A percentile compares a stretch with the other conserved stretches of the same genome.
phyloP scores from a whole-genome alignment of 2,888 invertebrate species.

The Caenorhabditis becei region DNA sequence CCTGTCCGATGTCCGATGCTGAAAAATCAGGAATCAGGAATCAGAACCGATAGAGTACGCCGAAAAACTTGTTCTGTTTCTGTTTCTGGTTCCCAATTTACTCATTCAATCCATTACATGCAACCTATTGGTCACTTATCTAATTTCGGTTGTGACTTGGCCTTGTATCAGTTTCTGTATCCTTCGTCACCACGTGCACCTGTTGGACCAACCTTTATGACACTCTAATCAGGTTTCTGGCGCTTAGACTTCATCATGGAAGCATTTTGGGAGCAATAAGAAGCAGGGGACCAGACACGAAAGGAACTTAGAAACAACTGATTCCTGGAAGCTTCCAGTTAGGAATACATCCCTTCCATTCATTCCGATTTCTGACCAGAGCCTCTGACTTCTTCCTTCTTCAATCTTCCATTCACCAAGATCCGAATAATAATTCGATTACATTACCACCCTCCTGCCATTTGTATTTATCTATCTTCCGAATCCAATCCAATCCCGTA shows the following conservation, averaged over 20 bases:
- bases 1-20: neutral
- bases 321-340: no score
- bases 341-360: no score
- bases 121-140: conserved; percentile 16
- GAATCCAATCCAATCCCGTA: no score
- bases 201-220: conserved; percentile 12
- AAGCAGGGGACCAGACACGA: no score
- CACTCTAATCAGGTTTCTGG: neutral
- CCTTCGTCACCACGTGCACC: conserved; percentile 25
- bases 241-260: neutral
- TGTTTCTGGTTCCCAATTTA: conserved; percentile 9
- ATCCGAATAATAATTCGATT: conserved; percentile 4
- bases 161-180: conserved; percentile 16
- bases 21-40: neutral
- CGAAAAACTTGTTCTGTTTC: neutral
- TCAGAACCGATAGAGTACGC: neutral
- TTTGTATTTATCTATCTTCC: neutral
- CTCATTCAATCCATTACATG: no score
- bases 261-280: neutral
- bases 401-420: neutral
- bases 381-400: neutral
- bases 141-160: conserved; percentile 9
- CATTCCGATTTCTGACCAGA: neutral
- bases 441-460: neutral
- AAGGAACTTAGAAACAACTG: no score